These are phyloP conservation scores for Oreocharis arfaki DNA, from an alignment of 2,113 vertebrate species.

Conservation along the genomic window DNA sequence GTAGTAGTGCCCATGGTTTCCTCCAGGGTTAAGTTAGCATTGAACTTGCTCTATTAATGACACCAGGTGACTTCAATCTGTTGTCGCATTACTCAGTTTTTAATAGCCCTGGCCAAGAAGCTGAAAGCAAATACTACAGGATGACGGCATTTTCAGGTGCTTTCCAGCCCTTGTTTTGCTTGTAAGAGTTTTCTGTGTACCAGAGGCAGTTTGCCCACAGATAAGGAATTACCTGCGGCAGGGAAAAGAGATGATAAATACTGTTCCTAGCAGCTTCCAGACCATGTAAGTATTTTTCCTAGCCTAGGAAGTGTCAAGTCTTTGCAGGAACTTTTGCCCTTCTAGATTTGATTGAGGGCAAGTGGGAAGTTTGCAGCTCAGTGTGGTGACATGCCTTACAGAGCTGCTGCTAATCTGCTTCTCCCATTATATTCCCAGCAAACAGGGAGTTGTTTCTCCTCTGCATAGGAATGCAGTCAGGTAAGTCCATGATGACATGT, in stretches of 20 bases:
- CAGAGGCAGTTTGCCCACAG: not conserved
- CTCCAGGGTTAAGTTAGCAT: not conserved
- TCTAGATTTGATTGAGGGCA: not conserved
- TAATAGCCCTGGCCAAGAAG: not conserved
- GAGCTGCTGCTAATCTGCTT: not conserved
- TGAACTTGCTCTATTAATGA: not conserved
- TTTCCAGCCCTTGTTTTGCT: not conserved
- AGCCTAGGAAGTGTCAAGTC: not conserved
- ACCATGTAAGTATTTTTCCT: not conserved
- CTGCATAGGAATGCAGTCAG: not conserved
- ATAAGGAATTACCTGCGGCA: not conserved
- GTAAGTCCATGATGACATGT: not conserved
- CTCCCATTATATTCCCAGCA: not conserved
- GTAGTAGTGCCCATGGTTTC: fast-evolving
- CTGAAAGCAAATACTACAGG: not conserved
- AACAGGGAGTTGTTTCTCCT: not conserved
- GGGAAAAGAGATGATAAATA: not conserved
- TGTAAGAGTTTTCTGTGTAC: not conserved
- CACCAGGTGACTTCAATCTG: not conserved
- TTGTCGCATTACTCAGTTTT: not conserved
- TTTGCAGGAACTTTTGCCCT: not conserved
- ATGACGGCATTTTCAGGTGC: not conserved
- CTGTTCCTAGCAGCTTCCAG: not conserved
- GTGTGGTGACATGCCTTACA: not conserved
- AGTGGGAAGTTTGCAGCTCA: not conserved